Percentiles rank a stretch among this genome's conserved stretches.
Conservation (phyloP, 1,140 invertebrate species). For the Zelostemma sp. region DNA sequence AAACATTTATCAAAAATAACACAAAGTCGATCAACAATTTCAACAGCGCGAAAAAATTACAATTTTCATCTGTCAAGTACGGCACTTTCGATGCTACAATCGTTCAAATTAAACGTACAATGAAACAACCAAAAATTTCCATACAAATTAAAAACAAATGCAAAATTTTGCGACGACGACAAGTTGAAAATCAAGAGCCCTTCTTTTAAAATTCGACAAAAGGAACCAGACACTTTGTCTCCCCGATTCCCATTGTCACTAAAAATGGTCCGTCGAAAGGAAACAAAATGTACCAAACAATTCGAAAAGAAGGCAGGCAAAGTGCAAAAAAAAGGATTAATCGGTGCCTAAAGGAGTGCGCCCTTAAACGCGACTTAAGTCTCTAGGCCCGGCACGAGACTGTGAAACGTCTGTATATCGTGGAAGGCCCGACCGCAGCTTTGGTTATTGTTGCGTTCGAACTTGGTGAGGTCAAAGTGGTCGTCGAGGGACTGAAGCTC, state of each 20-base stretch:
- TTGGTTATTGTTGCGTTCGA: constrained; percentile 64
- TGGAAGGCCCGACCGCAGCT: constrained; percentile 78
- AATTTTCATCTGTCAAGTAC: neutral
- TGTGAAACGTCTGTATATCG: constrained; percentile 79
- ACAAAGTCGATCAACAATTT: constrained; percentile 8
- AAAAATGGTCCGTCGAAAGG: too few relatives aligned
- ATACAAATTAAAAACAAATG: neutral
- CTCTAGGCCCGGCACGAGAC: constrained; percentile 78
- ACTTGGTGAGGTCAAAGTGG: constrained; percentile 63
- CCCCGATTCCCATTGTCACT: too few relatives aligned
- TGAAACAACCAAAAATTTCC: too few relatives aligned
- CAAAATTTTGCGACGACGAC: neutral
- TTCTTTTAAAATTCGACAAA: too few relatives aligned
- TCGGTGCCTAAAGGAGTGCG: constrained; percentile 6
- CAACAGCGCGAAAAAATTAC: neutral
- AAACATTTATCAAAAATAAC: constrained; percentile 10
- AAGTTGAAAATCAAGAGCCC: too few relatives aligned
- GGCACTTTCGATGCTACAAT: neutral
- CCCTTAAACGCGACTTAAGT: constrained; percentile 71
- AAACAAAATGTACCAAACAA: too few relatives aligned
- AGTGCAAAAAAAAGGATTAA: neutral
- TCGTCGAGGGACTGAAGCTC: constrained; percentile 64
- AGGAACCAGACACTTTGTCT: too few relatives aligned
- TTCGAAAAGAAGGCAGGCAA: neutral
- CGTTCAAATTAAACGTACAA: constrained; percentile 1